phyloP scores from a whole-genome alignment of 2,888 invertebrate species.

The Nectonema munidae region DNA sequence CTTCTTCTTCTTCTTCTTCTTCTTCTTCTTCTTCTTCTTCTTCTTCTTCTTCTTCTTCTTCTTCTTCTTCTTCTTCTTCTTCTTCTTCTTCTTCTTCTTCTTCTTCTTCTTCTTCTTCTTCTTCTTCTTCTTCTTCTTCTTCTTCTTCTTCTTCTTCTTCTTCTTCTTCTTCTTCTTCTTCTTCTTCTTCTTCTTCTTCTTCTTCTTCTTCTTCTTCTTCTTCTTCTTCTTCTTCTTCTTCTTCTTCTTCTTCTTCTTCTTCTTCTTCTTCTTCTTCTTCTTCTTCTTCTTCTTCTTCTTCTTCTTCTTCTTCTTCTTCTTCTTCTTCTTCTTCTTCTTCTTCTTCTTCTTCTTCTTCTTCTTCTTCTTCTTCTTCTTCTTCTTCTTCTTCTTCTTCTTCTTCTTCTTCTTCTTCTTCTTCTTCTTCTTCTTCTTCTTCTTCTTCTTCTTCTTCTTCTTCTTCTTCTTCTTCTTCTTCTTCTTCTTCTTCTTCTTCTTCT shows the following conservation, averaged over 20 bases:
- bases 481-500: constrained; percentile 7
- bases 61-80: constrained; percentile 7
- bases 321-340: constrained; percentile 6
- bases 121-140: constrained; percentile 7
- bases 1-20: constrained; percentile 7
- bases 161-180: constrained; percentile 2
- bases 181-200: constrained; percentile 7
- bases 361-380: constrained; percentile 7
- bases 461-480: constrained; percentile 2
- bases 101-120: constrained; percentile 2
- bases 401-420: constrained; percentile 2
- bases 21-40: constrained; percentile 6
- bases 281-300: constrained; percentile 2
- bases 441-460: constrained; percentile 6
- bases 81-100: constrained; percentile 6
- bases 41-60: constrained; percentile 2
- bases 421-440: constrained; percentile 7
- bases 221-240: constrained; percentile 2
- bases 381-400: constrained; percentile 6
- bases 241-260: constrained; percentile 7
- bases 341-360: constrained; percentile 2
- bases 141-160: constrained; percentile 6
- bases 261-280: constrained; percentile 6
- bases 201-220: constrained; percentile 6
- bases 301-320: constrained; percentile 7